These are phyloP conservation scores for Schizaphis graminum DNA, from an alignment of 2,888 invertebrate species.

Conservation along the genomic window DNA sequence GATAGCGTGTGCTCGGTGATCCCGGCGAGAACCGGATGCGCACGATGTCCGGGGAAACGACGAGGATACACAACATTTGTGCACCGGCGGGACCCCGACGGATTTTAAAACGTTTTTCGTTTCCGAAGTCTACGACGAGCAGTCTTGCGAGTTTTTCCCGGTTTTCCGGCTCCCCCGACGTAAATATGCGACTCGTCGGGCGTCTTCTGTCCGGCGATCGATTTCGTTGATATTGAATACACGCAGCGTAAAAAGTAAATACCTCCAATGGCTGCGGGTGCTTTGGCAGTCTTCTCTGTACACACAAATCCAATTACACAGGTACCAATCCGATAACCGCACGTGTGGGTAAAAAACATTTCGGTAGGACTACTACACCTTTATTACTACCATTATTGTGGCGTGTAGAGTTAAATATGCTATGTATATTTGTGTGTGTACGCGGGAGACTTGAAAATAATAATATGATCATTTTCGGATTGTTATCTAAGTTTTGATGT, in stretches of 20 bases:
- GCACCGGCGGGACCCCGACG: background rate
- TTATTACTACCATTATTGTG: background rate
- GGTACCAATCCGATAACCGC: slow-evolving; percentile 51
- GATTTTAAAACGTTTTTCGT: background rate
- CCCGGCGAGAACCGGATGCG: background rate
- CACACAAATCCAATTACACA: slow-evolving; percentile 56
- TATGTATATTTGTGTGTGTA: background rate
- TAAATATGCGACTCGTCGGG: no score
- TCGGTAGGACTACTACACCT: background rate
- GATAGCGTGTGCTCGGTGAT: slow-evolving; percentile 55
- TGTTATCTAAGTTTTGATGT: background rate
- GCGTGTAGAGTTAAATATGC: background rate
- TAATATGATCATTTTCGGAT: background rate
- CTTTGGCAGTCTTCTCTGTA: slow-evolving; percentile 57
- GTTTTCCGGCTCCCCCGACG: background rate
- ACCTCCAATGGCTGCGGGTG: slow-evolving; percentile 3
- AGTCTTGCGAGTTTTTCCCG: background rate
- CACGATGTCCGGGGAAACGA: background rate
- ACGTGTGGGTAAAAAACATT: background rate
- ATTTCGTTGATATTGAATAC: background rate
- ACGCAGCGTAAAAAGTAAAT: background rate
- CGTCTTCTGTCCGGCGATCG: background rate
- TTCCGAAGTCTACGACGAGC: background rate
- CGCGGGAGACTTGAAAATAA: background rate
- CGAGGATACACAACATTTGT: background rate